These are phyloP conservation scores for Erethizon dorsatum DNA, from an alignment of 2,797 vertebrate species.

Conservation along the genomic window DNA sequence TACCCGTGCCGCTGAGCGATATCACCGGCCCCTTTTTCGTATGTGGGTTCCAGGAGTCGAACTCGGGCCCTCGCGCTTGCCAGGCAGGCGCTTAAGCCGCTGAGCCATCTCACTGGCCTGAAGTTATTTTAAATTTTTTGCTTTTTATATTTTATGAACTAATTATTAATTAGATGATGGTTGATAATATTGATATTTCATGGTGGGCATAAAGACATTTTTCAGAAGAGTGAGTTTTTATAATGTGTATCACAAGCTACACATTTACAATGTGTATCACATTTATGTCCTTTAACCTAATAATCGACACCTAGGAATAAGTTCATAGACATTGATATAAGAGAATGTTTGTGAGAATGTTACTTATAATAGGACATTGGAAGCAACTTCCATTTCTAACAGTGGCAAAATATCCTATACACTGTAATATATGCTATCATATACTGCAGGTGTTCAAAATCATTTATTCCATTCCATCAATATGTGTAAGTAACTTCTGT, in stretches of 20 bases:
- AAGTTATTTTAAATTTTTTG: slow-evolving; percentile 60
- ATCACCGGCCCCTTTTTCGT: no score
- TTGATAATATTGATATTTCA: slow-evolving; percentile 61
- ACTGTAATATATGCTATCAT: not conserved
- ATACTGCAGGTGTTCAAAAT: slow-evolving; percentile 51
- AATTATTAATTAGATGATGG: slow-evolving; percentile 16
- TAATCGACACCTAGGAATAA: slow-evolving; percentile 10
- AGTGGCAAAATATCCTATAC: not conserved
- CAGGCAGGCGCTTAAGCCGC: no score
- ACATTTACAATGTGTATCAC: slow-evolving; percentile 31
- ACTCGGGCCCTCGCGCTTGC: no score
- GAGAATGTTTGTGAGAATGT: slow-evolving; percentile 35
- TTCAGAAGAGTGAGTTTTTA: slow-evolving; percentile 26
- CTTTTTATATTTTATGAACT: slow-evolving; percentile 35
- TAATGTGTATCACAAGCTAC: not conserved
- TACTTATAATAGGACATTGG: slow-evolving; percentile 32
- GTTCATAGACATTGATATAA: slow-evolving; percentile 21
- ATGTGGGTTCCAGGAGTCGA: no score
- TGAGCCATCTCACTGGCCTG: no score
- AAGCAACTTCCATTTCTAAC: not conserved
- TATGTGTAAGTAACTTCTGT: not conserved
- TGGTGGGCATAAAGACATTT: slow-evolving; percentile 24
- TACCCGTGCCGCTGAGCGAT: no score
- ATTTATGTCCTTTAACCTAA: slow-evolving; percentile 31
- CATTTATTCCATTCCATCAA: slow-evolving; percentile 28